These are phyloP conservation scores for Stichopus chloronotus DNA, from an alignment of 35 echinoderm and acorn worm genomes.

Conservation along the genomic window DNA sequence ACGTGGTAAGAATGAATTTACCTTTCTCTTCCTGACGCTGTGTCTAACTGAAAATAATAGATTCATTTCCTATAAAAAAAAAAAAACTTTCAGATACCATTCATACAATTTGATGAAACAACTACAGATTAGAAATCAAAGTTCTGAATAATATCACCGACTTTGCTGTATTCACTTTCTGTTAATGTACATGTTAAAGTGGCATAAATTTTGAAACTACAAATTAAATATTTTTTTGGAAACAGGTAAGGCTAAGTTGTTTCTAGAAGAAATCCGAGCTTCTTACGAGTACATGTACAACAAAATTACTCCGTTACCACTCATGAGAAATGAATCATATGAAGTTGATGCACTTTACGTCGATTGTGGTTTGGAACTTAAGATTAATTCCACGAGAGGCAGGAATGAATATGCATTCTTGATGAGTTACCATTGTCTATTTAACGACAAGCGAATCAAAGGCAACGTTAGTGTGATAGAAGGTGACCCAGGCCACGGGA, in stretches of 20 bases:
- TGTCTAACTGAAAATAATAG: no score
- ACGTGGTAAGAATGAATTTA: background rate
- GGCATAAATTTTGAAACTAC: no score
- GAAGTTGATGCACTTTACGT: background rate
- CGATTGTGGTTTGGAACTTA: background rate
- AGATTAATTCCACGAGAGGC: background rate
- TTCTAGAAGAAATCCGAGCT: background rate
- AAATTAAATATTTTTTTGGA: background rate
- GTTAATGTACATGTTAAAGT: no score
- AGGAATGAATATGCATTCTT: background rate
- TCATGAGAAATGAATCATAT: background rate
- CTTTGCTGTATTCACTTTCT: no score
- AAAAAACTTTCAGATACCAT: no score
- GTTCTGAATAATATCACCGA: no score
- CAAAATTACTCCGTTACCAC: background rate
- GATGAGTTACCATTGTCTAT: background rate
- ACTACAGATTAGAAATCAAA: no score
- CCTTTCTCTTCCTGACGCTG: no score
- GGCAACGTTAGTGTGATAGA: background rate
- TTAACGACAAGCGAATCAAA: background rate
- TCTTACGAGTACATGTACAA: background rate
- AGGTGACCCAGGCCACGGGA: conserved; percentile 3
- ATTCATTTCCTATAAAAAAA: no score
- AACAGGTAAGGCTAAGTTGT: background rate
- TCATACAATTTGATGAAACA: no score